Evolutionary conservation across 1,140 invertebrate genomes (phyloP), one percentile per base, ranked within the genome.

Genomic region (Sitophilus oryzae): DNA sequence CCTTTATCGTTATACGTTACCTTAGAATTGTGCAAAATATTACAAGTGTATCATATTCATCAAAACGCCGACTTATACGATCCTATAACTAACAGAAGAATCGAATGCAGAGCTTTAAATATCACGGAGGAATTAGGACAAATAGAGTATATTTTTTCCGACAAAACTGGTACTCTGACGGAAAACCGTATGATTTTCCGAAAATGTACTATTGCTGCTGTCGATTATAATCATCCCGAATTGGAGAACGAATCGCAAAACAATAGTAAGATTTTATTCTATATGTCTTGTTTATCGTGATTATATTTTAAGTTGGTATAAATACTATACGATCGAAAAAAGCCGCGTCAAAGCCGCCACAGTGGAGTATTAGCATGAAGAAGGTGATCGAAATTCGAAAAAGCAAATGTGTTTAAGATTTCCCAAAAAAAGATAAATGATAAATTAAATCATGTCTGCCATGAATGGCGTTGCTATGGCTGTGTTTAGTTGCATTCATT

Each of bases 121-220:
- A 98, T 98, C 42, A 93, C 95, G 0, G 95, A 98, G 72, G 94
- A 98, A 72, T 77, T 98, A 40, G 96, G 95, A 2, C 93, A 96
- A 76, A 85, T 98, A 20, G 88, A 94, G 66, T 97, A 97, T 69
- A 81, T 98, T 40, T 97, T 98, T 76, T 96, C 91, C 8, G 96
- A 98, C 71, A 98, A 98, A 73, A 98, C 95, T 1, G 95, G 96
- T 4, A 98, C 95, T 2, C 74, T 98, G 14, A 98, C 96, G 6
- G 94, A 98, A 72, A 98, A 98, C 71, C 89, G 93, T 72, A 98
- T 98, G 95, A 80, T 96, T 52, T 98, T 98, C 71, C 78, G 90
- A 37, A 77, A 88, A 41, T 97, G 94, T 71, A 84, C 88, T 0
- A 87, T 98, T 10, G 86, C 82, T 19, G 93, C 91, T 0, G 80